These are phyloP conservation scores for Anguilla marmorata DNA, from an alignment of 2,797 vertebrate species.

Conservation along the genomic window DNA sequence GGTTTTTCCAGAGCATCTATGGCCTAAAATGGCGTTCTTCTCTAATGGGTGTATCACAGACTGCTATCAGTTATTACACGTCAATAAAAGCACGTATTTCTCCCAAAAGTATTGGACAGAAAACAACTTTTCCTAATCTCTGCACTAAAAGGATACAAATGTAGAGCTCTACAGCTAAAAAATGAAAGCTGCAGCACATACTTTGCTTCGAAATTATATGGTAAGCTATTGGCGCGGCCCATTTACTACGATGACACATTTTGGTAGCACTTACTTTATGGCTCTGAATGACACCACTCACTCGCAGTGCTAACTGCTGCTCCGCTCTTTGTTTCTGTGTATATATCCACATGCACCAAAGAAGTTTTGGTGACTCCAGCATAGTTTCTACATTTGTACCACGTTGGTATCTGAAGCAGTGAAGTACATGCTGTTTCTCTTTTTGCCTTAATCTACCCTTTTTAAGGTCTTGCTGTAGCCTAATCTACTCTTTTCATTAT, in stretches of 20 bases:
- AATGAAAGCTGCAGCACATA: not conserved
- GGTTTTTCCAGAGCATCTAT: not conserved
- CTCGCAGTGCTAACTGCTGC: not conserved
- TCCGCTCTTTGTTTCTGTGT: not conserved
- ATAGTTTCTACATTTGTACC: not conserved
- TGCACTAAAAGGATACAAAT: not conserved
- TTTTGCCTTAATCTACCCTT: conserved; percentile 24
- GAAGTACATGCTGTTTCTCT: not conserved
- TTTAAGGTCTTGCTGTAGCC: conserved; percentile 21
- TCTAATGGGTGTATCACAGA: not conserved
- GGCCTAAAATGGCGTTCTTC: not conserved
- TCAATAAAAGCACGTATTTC: not conserved
- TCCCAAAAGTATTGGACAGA: not conserved
- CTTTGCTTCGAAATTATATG: not conserved
- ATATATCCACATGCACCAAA: not conserved
- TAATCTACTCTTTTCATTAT: conserved; percentile 26
- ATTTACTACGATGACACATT: not conserved
- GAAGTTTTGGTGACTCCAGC: not conserved
- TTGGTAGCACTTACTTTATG: not conserved
- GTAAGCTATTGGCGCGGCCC: not conserved
- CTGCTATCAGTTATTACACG: not conserved
- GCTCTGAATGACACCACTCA: not conserved
- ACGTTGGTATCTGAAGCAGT: not conserved
- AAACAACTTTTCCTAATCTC: not conserved
- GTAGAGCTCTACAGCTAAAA: not conserved